A percentile compares a stretch with the other conserved stretches of the same genome.
phyloP scores from a whole-genome alignment of 2,797 vertebrate genomes.

The Meda fulgida region DNA sequence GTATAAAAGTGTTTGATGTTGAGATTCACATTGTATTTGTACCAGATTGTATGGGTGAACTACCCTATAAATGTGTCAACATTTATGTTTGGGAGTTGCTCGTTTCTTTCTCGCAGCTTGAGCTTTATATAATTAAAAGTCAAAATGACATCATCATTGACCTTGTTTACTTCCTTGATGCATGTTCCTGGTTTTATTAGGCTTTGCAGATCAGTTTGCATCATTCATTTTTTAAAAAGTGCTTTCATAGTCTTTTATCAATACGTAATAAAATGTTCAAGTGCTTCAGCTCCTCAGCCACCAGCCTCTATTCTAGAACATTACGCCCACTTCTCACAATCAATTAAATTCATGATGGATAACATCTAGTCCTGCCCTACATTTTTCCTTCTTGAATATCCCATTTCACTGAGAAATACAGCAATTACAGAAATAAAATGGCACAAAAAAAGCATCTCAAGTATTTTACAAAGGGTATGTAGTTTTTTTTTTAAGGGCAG shows the following conservation, averaged over 20 bases:
- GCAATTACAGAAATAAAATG: neutral
- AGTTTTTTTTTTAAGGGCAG: too few species aligned
- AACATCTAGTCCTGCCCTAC: conserved; percentile 20
- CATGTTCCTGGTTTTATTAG: neutral
- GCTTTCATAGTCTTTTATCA: neutral
- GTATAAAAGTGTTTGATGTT: neutral
- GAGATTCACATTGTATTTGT: neutral
- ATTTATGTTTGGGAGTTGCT: too few species aligned
- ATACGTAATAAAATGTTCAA: neutral
- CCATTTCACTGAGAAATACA: conserved; percentile 8
- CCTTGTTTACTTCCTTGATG: neutral
- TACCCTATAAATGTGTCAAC: neutral
- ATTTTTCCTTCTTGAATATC: conserved; percentile 11
- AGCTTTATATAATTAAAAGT: neutral
- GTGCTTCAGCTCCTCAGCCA: neutral
- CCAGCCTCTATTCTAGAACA: conserved; percentile 7
- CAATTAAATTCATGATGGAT: neutral
- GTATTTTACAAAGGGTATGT: neutral
- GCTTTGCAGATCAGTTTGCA: neutral
- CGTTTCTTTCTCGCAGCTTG: neutral
- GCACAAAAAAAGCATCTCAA: neutral
- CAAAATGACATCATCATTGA: neutral
- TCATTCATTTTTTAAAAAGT: neutral
- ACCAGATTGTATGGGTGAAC: too few species aligned
- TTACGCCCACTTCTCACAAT: conserved; percentile 24